These are phyloP conservation scores for Anodontia alba DNA, from an alignment of 2,888 invertebrate genomes.

Conservation along the genomic window DNA sequence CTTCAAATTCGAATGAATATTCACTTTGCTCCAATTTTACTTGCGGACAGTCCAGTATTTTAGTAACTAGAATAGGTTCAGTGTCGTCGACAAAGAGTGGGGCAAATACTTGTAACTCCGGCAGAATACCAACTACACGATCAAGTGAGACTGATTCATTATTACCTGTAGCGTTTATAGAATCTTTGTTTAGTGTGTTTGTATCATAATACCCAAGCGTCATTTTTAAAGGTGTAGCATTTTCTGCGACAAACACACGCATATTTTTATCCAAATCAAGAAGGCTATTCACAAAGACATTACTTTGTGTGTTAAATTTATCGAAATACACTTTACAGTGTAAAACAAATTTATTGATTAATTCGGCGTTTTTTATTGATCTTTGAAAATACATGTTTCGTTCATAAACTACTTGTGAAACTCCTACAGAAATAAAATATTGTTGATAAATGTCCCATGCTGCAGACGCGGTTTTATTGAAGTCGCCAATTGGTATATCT, in stretches of 20 bases:
- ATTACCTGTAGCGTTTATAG: too few relatives aligned
- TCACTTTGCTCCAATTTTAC: background rate
- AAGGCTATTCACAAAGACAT: background rate
- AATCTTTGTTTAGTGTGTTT: background rate
- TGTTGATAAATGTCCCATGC: constrained; percentile 4
- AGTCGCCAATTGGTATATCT: background rate
- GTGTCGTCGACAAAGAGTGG: background rate
- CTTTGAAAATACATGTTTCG: background rate
- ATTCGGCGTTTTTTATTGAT: background rate
- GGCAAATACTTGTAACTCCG: too few relatives aligned
- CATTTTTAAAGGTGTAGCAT: background rate
- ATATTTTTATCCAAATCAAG: background rate
- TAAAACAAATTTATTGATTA: background rate
- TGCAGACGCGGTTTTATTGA: background rate
- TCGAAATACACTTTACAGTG: background rate
- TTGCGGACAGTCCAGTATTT: background rate
- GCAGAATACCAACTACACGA: too few relatives aligned
- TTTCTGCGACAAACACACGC: background rate
- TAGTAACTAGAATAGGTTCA: background rate
- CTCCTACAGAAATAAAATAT: background rate
- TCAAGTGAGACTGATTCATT: too few relatives aligned
- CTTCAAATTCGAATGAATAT: background rate
- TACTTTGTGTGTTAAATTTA: background rate
- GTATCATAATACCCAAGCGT: background rate
- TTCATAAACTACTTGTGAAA: background rate